Conservation (phyloP, 2,888 invertebrate species). For the Drosophila testacea region DNA sequence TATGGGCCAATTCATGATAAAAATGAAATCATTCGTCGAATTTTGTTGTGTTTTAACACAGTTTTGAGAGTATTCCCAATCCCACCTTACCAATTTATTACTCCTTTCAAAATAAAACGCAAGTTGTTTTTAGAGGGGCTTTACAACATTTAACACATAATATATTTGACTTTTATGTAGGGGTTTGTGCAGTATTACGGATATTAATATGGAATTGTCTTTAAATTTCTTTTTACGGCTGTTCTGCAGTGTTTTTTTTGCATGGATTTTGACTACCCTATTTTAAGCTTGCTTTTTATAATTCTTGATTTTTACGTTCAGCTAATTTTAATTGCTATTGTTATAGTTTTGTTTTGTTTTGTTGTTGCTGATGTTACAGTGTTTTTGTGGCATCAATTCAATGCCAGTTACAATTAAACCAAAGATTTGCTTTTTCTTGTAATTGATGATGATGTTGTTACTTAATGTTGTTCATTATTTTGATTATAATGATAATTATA, state of each 20-base stretch:
- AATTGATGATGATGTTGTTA: constrained; percentile 67
- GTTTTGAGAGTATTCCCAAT: no score
- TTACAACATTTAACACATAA: constrained; percentile 83
- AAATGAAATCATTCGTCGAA: no score
- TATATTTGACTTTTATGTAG: constrained; percentile 69
- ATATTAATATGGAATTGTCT: constrained; percentile 57
- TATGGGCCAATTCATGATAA: no score
- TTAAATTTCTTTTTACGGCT: constrained; percentile 42
- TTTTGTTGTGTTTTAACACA: no score
- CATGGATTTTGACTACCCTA: constrained; percentile 43
- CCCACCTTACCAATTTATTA: no score
- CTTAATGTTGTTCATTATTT: constrained; percentile 25
- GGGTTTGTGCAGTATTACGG: constrained; percentile 39
- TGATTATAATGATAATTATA: constrained; percentile 31
- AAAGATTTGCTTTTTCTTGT: constrained; percentile 33
- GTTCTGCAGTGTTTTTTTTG: constrained; percentile 17
- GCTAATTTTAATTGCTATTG: constrained; percentile 21
- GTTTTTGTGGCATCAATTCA: constrained; percentile 28
- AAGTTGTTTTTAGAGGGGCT: constrained; percentile 65
- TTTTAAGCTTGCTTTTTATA: constrained; percentile 36
- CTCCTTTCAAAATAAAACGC: constrained; percentile 35
- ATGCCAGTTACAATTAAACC: constrained; percentile 40
- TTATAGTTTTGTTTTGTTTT: constrained; percentile 16
- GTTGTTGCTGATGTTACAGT: constrained; percentile 42
- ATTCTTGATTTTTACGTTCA: constrained; percentile 26